phyloP scores from a whole-genome alignment of 2,113 vertebrate species.

The Amazona guildingii region DNA sequence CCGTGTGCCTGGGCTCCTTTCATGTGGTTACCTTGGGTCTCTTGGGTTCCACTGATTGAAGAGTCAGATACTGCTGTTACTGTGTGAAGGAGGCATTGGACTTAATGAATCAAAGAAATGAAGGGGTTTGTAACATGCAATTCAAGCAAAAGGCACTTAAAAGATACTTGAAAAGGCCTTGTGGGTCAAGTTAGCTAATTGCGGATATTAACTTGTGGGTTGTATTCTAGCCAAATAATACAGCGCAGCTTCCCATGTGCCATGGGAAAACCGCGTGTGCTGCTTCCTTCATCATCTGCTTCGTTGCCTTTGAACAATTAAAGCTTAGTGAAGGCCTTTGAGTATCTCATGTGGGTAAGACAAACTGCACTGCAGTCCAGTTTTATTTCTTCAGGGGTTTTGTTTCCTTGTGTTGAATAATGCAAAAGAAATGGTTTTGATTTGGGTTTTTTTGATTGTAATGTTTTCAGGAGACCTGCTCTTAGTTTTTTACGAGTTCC shows the following conservation, averaged over 20 bases:
- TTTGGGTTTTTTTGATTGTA: neutral
- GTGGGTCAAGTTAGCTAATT: constrained; percentile 31
- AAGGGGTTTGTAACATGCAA: neutral
- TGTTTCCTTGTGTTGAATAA: neutral
- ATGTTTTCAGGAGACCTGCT: neutral
- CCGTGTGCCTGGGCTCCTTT: neutral
- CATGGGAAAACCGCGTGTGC: neutral
- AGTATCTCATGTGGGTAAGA: neutral
- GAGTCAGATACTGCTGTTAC: neutral
- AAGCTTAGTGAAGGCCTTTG: neutral
- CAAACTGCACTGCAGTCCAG: neutral
- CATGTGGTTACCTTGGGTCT: neutral
- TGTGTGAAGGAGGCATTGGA: neutral
- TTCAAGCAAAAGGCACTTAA: constrained; percentile 24
- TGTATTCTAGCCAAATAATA: neutral
- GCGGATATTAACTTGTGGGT: neutral
- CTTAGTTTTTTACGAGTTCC: neutral
- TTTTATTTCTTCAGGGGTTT: neutral
- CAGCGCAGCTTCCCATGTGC: neutral
- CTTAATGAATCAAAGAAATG: constrained; percentile 9
- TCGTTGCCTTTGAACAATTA: neutral
- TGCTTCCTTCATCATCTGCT: neutral
- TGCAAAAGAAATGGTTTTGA: neutral
- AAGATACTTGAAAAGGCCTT: neutral
- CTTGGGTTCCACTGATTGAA: neutral